A percentile compares a stretch with the other conserved stretches of the same genome.
These are phyloP conservation scores for Amazona vittata DNA, from an alignment of 2,113 vertebrate species.

Conservation along the genomic window DNA sequence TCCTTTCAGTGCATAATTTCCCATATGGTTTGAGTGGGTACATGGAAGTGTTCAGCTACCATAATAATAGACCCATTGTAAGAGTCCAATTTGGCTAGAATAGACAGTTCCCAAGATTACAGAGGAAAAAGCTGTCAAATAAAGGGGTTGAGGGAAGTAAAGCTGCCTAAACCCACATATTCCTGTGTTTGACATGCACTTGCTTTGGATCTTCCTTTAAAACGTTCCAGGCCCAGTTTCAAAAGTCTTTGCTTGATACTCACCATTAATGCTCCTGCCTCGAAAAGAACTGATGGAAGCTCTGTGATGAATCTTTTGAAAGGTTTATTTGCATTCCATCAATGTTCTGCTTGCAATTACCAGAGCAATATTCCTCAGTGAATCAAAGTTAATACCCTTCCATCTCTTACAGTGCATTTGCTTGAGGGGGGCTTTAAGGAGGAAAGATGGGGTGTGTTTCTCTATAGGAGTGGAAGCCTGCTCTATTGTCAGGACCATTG, in stretches of 20 bases:
- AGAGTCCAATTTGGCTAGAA: neutral
- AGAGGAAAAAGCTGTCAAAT: neutral
- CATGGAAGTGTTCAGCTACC: neutral
- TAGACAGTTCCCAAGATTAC: neutral
- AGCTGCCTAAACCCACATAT: neutral
- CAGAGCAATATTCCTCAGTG: conserved; percentile 7
- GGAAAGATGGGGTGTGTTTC: neutral
- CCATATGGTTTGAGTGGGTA: neutral
- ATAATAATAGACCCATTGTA: neutral
- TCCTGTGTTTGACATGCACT: neutral
- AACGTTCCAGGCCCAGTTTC: conserved; percentile 16
- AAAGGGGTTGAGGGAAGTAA: neutral
- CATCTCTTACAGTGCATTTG: conserved; percentile 3
- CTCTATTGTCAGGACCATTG: neutral
- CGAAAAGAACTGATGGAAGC: neutral
- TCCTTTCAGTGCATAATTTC: neutral
- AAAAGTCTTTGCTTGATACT: neutral
- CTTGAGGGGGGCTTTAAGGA: neutral
- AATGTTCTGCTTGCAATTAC: conserved; percentile 23
- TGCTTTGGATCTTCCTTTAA: conserved; percentile 25
- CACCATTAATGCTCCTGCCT: neutral
- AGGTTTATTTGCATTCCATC: conserved; percentile 37
- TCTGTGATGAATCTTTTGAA: neutral
- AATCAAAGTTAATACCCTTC: conserved; percentile 28
- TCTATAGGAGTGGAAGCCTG: neutral